Evolutionary conservation across 2,888 invertebrate genomes (phyloP).

Genomic region (Ichneumon xanthorius): DNA sequence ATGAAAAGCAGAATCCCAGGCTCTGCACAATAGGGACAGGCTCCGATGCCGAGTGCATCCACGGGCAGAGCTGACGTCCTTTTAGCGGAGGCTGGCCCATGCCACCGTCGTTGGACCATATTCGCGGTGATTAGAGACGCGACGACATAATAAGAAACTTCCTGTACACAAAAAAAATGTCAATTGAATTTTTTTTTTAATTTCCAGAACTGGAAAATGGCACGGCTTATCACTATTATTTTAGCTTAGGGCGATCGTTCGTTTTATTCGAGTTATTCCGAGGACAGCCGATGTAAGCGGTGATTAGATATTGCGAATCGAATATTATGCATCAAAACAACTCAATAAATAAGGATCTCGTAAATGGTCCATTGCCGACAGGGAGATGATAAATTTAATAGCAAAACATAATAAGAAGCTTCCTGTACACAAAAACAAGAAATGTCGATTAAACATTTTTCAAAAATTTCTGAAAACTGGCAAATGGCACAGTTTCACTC

Average conservation of each 20-base stretch:
- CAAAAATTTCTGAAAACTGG: too few relatives aligned
- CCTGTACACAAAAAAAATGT: constrained; percentile 8
- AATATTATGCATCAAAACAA: constrained; percentile 41
- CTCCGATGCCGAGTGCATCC: constrained; percentile 59
- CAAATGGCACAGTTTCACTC: too few relatives aligned
- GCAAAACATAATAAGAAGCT: not conserved
- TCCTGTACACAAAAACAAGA: too few relatives aligned
- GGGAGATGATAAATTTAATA: constrained; percentile 35
- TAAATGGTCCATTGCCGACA: too few relatives aligned
- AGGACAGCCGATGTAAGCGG: not conserved
- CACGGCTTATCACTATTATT: too few relatives aligned
- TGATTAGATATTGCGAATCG: not conserved
- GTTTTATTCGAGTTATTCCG: not conserved
- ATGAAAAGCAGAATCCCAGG: constrained; percentile 56
- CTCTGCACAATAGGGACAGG: constrained; percentile 49
- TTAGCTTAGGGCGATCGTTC: too few relatives aligned
- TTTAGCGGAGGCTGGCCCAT: constrained; percentile 68
- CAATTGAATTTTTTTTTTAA: too few relatives aligned
- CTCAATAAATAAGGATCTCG: constrained; percentile 65
- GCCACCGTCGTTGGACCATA: constrained; percentile 73
- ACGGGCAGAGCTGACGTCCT: constrained; percentile 64
- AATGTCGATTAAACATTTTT: too few relatives aligned
- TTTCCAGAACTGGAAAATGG: too few relatives aligned
- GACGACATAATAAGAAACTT: constrained; percentile 75
- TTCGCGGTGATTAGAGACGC: constrained; percentile 79